phyloP scores from a whole-genome alignment of 2,888 invertebrate species.

The Pimpla rufipes region DNA sequence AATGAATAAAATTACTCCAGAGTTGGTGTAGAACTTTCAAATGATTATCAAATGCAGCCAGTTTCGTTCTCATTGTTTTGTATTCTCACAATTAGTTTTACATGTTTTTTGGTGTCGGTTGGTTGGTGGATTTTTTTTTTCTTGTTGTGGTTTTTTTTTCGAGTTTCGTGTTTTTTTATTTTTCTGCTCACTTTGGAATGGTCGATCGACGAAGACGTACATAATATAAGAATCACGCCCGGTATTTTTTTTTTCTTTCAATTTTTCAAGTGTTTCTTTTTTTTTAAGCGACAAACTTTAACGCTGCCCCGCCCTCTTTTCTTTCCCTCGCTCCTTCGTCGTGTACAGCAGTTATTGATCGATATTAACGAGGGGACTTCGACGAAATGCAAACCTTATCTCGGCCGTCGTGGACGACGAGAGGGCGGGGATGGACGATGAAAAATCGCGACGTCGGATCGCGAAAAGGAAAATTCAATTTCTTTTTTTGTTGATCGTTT shows the following conservation, averaged over 20 bases:
- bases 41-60: slow-evolving; percentile 76
- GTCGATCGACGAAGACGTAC: slow-evolving; percentile 53
- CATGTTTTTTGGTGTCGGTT: slow-evolving; percentile 33
- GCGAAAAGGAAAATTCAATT: not conserved
- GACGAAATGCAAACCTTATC: slow-evolving; percentile 44
- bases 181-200: slow-evolving; percentile 49
- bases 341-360: slow-evolving; percentile 47
- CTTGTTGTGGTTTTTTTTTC: slow-evolving; percentile 1
- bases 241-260: slow-evolving; percentile 9
- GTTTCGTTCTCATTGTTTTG: slow-evolving; percentile 56
- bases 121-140: not conserved
- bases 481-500: not conserved
- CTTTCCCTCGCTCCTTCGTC: not conserved
- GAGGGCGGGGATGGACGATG: slow-evolving; percentile 11
- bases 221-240: slow-evolving; percentile 22
- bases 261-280: slow-evolving; percentile 7
- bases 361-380: slow-evolving; percentile 35
- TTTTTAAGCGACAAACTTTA: slow-evolving; percentile 17
- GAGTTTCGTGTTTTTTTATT: slow-evolving; percentile 35
- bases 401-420: slow-evolving; percentile 11
- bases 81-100: slow-evolving; percentile 45
- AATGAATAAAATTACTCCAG: slow-evolving; percentile 56
- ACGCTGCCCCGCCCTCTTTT: slow-evolving; percentile 11
- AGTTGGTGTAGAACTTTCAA: slow-evolving; percentile 73
- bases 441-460: slow-evolving; percentile 6